Conservation (phyloP, 2,797 vertebrate species). For the Podargus strigoides region DNA sequence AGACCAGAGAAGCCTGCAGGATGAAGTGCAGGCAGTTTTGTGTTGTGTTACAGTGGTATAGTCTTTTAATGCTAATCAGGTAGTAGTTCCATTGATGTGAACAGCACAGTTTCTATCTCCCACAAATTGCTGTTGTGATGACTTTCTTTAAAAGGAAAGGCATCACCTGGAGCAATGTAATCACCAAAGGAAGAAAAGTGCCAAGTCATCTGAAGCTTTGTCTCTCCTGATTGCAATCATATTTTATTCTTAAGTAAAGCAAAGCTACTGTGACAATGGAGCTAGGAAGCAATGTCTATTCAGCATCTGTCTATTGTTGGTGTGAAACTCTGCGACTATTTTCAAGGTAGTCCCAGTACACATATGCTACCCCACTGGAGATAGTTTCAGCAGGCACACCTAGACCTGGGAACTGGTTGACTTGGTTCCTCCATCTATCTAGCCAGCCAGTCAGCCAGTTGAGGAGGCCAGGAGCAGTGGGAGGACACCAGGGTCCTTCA, state of each 20-base stretch:
- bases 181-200: not conserved
- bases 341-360: not conserved
- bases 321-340: not conserved
- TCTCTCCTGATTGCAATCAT: slow-evolving; percentile 38
- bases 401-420: not conserved
- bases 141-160: not conserved
- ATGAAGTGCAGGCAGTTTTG: not conserved
- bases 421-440: not conserved
- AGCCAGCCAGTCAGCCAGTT: not conserved
- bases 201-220: slow-evolving; percentile 16
- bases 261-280: not conserved
- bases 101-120: not conserved
- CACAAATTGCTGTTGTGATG: not conserved
- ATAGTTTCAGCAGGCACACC: not conserved
- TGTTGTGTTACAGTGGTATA: not conserved
- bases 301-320: not conserved
- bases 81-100: not conserved
- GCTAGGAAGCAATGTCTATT: not conserved
- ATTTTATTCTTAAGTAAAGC: not conserved
- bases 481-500: rapidly evolving
- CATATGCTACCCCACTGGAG: not conserved
- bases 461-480: not conserved
- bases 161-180: slow-evolving; percentile 7
- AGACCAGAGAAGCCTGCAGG: not conserved
- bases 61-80: slow-evolving; percentile 3